These are phyloP conservation scores for Porites lobata DNA, from an alignment of 92 coral and sea anemone genomes.

Conservation along the genomic window DNA sequence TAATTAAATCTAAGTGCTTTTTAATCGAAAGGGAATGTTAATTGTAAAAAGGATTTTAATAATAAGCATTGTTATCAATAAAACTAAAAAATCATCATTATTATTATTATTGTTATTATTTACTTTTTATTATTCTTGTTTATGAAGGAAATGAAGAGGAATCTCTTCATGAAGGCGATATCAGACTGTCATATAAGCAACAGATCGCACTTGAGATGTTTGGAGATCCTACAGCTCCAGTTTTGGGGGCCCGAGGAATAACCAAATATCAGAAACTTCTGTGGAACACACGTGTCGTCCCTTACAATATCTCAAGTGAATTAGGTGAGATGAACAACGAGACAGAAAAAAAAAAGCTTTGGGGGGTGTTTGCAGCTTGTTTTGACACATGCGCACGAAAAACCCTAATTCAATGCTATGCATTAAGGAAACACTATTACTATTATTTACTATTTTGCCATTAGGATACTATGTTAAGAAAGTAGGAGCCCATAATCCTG, in stretches of 20 bases:
- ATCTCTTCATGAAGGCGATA: conserved; percentile 88
- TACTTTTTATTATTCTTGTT: background rate
- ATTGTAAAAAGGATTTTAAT: background rate
- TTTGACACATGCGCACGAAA: no score
- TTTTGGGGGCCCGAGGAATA: conserved; percentile 73
- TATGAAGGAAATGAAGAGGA: conserved; percentile 64
- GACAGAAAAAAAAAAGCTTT: no score
- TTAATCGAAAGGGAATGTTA: background rate
- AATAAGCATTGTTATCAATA: background rate
- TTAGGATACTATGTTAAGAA: no score
- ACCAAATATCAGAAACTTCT: conserved; percentile 68
- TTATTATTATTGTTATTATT: background rate
- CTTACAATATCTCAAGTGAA: conserved; percentile 75
- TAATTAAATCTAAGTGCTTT: no score
- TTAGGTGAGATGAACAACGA: conserved; percentile 58
- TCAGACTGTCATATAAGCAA: conserved; percentile 70
- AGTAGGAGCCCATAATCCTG: no score
- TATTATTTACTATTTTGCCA: no score
- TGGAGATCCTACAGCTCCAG: conserved; percentile 82
- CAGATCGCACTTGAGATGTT: conserved; percentile 68
- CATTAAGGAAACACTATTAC: no score
- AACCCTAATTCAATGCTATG: no score
- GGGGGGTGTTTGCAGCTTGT: no score
- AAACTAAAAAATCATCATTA: background rate
- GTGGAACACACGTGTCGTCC: conserved; percentile 77